These are phyloP conservation scores for Puma concolor DNA, from an alignment of 2,113 vertebrate genomes.

Conservation along the genomic window DNA sequence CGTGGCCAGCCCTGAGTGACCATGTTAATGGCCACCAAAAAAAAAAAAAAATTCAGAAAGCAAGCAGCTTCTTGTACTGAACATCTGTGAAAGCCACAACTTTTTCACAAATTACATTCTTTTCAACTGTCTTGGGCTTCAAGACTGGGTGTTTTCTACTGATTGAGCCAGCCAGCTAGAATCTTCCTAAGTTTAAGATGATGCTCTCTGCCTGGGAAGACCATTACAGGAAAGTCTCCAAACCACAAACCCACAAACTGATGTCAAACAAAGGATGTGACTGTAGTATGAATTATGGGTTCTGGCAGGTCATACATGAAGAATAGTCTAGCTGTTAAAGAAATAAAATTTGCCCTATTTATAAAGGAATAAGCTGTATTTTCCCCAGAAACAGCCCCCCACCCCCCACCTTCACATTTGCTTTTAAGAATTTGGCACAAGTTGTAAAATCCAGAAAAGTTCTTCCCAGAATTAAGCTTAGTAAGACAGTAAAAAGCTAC, in stretches of 20 bases:
- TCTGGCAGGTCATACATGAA: slow-evolving; percentile 45
- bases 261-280: slow-evolving; percentile 67
- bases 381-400: not conserved
- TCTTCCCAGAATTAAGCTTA: slow-evolving; percentile 51
- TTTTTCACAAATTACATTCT: slow-evolving; percentile 16
- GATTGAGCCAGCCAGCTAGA: slow-evolving; percentile 40
- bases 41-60: not conserved
- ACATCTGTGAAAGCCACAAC: slow-evolving; percentile 53
- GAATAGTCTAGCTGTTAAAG: slow-evolving; percentile 36
- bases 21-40: not conserved
- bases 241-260: slow-evolving; percentile 68
- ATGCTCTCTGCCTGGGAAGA: slow-evolving; percentile 52
- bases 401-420: not conserved
- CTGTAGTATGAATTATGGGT: not conserved
- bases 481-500: not conserved
- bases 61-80: slow-evolving; percentile 4
- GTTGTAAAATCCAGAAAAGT: slow-evolving; percentile 46
- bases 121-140: not conserved
- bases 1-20: not conserved
- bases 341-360: slow-evolving; percentile 32
- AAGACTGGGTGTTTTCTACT: slow-evolving; percentile 1
- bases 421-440: slow-evolving; percentile 43
- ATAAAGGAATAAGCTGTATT: slow-evolving; percentile 11
- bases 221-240: slow-evolving; percentile 66
- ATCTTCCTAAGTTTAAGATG: not conserved